Evolutionary conservation across 1,140 invertebrate genomes (phyloP), one percentile per base, ranked within the genome.

Genomic region (Popillia japonica): DNA sequence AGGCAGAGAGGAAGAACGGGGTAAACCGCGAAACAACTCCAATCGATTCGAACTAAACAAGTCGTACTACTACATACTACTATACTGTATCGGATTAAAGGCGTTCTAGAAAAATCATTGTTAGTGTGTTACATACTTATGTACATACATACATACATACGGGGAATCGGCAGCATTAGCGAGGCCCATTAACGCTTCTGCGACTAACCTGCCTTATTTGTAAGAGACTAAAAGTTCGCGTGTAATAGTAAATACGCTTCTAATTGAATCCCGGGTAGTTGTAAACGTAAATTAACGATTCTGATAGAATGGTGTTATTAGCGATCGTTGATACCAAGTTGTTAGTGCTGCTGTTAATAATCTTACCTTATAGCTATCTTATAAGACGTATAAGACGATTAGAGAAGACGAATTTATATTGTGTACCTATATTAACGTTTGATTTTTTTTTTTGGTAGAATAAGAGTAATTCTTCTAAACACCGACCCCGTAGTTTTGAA

Each of bases 211-310:
- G 61, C 61, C 61, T 68, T 68, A 68, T 68, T 68, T 68, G 61
- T 68, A 68, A 68, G 61, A 68, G 61, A 68, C 22, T 68, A 68
- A 68, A 68, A 68, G 17, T 68, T 68, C 27, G 61, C 61, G 61
- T 68, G 61, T 68, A 55, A 23, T 68, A 22, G 61, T 68, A 68
- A 68, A 68, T 68, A 68, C 61, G 48, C 14, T 68, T 34, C 22
- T 68, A 68, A 68, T 68, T 68, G 61, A 68, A 68, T 68, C 61
- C 61, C 61, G 61, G 27, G 61, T 68, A 68, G 61, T 68, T 68
- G 61, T 68, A 68, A 55, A 68, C 61, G 61, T 68, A 68, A 68
- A 68, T 68, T 68, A 68, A 68, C 61, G 61, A 68, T 68, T 34
- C 61, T 22, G 61, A 34, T 68, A 68, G 61, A 68, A 22, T 9